Evolutionary conservation across 2,888 invertebrate genomes (phyloP), one percentile per base, ranked within the genome.

Genomic region (Calameuta pallipes): DNA sequence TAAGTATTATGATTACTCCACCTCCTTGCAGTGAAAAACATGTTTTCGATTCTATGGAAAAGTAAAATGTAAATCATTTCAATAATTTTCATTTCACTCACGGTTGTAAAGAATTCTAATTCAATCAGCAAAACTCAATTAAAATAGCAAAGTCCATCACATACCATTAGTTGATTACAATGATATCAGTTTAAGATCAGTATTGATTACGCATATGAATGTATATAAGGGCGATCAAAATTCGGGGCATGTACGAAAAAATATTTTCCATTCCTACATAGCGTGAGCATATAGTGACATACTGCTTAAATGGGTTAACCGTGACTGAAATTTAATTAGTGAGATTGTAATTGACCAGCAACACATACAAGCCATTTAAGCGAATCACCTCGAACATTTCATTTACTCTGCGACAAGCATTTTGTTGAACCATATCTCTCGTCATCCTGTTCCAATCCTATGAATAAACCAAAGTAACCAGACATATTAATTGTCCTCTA

Each of bases 291-390:
- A 79, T 86, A 85, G 85, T 88, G 87, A 84, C 87, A 86, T 85
- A 86, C 83, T 85, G 79, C 83, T 83, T 82, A 88, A 89, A 84
- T 82, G 85, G 87, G 87, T 85, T 87, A 85, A 69, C 83, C 89
- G 88, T 89, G 89, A 89, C 86, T 85, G 81, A 89, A 89, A 89
- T 89, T 87, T 83, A 77, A 75, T 75, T 75, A 74, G 68, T 36
- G 71, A 71, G 71, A 71, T 15, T 71, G 31, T 71, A 30, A 71
- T 71, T 71, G 30, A 34, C 33, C 31, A 34, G 31, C 30, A 34
- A 34, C 71, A 30, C 71, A 11, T 34, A 71, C 31, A 30, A 34
- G 15, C 15, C 71, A 71, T 71, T 33, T 15, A 71, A 33, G 31
- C 71, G 71, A 11, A 34, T 31, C 71, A 34, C 31, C 30, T 34